Evolutionary conservation across 2,113 vertebrate species (phyloP), one percentile per base, ranked within the genome.

Genomic region (Thalassoma bifasciatum): DNA sequence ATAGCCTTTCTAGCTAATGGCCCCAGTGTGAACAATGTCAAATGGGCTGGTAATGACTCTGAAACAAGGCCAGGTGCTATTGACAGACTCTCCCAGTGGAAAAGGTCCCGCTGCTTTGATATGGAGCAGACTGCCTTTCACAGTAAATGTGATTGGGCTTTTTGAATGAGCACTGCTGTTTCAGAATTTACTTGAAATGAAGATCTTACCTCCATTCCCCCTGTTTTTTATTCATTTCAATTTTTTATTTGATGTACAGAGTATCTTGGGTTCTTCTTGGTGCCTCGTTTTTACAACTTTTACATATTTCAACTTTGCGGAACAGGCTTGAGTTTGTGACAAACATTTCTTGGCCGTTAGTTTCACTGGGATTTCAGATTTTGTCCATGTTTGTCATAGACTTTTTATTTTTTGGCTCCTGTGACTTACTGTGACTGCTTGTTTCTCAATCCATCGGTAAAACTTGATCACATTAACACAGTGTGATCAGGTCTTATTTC

Each of bases 11-110:
- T 49, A 42, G 63, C 68, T 86, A 81, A 86, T 87, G 68, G 83
- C 77, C 74, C 34, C 62, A 65, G 60, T 82, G 81, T 84, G 75
- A 87, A 88, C 77, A 85, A 84, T 81, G 83, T 87, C 65, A 89
- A 82, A 89, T 89, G 60, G 77, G 70, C 79, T 70, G 79, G 81
- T 82, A 81, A 87, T 83, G 75, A 80, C 81, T 81, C 80, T 81
- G 69, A 87, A 86, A 82, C 75, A 64, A 73, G 73, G 74, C 75
- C 76, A 89, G 72, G 79, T 88, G 66, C 67, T 84, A 72, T 85
- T 79, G 77, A 87, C 77, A 75, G 72, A 71, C 78, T 76, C 56
- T 80, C 63, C 79, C 59, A 50, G 67, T 61, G 65, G 58, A 80
- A 85, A 72, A 46, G 63, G 69, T 88, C 78, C 76, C 61, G 30